Conservation (phyloP, 2,113 vertebrate genomes). For the Antechinus flavipes region DNA sequence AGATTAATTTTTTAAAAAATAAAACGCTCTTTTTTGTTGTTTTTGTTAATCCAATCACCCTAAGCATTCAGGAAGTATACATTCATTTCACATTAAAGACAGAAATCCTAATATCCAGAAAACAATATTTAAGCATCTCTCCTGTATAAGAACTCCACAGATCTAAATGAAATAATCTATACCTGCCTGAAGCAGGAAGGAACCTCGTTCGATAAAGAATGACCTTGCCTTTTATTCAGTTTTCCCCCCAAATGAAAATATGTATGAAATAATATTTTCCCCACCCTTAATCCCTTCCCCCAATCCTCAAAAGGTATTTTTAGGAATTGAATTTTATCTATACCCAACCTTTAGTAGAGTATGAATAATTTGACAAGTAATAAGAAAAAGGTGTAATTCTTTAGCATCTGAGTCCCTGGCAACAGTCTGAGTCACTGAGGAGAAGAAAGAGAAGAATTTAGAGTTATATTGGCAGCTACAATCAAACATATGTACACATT, state of each 20-base stretch:
- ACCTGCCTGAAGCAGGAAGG: background rate
- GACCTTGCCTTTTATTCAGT: background rate
- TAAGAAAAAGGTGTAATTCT: background rate
- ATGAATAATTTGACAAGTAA: background rate
- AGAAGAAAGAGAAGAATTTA: background rate
- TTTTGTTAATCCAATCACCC: background rate
- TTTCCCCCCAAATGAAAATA: background rate
- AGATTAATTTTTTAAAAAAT: background rate
- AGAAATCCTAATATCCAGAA: constrained; percentile 1
- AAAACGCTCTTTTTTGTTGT: background rate
- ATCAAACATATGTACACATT: accelerated
- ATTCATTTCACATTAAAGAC: background rate
- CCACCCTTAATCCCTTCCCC: background rate
- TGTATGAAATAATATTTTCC: background rate
- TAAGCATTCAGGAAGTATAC: background rate
- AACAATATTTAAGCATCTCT: constrained; percentile 4
- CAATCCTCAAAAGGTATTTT: background rate
- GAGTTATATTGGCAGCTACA: background rate
- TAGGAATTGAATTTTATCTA: background rate
- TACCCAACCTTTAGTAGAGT: background rate
- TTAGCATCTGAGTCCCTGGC: background rate
- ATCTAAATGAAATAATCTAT: constrained; percentile 26
- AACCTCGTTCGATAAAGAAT: background rate
- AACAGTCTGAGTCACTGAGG: background rate
- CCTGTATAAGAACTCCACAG: constrained; percentile 7